These are phyloP conservation scores for Suillia variegata DNA, from an alignment of 2,888 invertebrate species.

Conservation along the genomic window DNA sequence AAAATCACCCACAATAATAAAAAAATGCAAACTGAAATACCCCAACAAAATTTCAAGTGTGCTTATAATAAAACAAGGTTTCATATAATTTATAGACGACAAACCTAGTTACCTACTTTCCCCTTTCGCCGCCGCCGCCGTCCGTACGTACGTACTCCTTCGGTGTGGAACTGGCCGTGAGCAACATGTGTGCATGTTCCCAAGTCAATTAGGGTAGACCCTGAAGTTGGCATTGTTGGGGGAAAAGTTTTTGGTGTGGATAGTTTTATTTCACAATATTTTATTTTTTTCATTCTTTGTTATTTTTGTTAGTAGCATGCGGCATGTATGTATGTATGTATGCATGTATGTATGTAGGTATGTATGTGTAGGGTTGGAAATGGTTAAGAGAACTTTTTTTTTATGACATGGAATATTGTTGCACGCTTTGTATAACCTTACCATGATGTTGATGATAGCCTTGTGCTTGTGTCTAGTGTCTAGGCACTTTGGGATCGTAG, in stretches of 20 bases:
- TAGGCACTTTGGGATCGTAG: not conserved
- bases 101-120: too few relatives aligned
- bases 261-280: not conserved
- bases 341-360: not conserved
- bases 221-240: slow-evolving; percentile 37
- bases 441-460: not conserved
- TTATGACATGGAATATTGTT: not conserved
- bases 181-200: slow-evolving; percentile 39
- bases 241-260: slow-evolving; percentile 2
- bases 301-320: not conserved
- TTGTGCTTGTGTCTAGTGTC: not conserved
- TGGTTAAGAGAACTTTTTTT: not conserved
- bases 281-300: not conserved
- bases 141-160: not conserved
- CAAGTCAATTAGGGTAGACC: slow-evolving; percentile 39
- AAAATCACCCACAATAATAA: too few relatives aligned
- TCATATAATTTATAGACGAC: not conserved
- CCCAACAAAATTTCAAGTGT: not conserved
- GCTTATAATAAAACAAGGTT: not conserved
- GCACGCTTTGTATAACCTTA: not conserved
- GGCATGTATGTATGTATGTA: slow-evolving; percentile 1
- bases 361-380: not conserved
- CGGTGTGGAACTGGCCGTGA: slow-evolving; percentile 13
- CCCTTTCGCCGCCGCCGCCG: too few relatives aligned
- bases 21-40: too few relatives aligned